These are phyloP conservation scores for Podocnemis expansa DNA, from an alignment of 2,113 vertebrate genomes.

Conservation along the genomic window DNA sequence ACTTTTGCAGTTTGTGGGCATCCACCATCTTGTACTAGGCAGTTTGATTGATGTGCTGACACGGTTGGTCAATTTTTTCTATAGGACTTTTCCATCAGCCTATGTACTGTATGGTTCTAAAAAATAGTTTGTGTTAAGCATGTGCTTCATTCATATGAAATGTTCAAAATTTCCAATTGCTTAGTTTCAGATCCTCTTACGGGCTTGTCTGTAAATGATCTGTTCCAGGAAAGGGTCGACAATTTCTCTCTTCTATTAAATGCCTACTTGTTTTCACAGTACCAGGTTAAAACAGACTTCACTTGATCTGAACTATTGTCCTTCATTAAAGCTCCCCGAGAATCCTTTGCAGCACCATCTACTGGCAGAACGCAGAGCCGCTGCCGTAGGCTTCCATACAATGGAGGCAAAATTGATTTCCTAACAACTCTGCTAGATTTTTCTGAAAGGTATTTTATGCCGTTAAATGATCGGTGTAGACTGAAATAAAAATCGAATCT, in stretches of 20 bases:
- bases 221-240: conserved; percentile 71
- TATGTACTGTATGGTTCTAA: conserved; percentile 80
- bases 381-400: conserved; percentile 43
- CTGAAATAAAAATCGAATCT: conserved; percentile 36
- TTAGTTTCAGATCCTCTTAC: conserved; percentile 74
- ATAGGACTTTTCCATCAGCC: conserved; percentile 72
- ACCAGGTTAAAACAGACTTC: conserved; percentile 61
- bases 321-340: conserved; percentile 52
- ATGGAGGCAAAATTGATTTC: conserved; percentile 38
- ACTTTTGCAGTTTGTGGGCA: conserved; percentile 65
- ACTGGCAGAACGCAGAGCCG: conserved; percentile 67
- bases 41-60: conserved; percentile 71
- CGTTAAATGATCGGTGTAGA: conserved; percentile 55
- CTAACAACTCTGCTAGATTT: conserved; percentile 50
- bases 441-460: conserved; percentile 26
- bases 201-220: conserved; percentile 76
- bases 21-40: conserved; percentile 76
- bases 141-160: conserved; percentile 81
- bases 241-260: conserved; percentile 61
- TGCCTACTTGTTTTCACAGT: conserved; percentile 72
- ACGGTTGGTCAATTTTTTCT: conserved; percentile 74
- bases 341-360: conserved; percentile 75
- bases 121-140: conserved; percentile 81
- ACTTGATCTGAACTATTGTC: conserved; percentile 63
- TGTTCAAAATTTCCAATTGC: conserved; percentile 76